Base-by-base conservation (phyloP, 2,113 vertebrate genomes). In the Pyrgilauda ruficollis region DNA sequence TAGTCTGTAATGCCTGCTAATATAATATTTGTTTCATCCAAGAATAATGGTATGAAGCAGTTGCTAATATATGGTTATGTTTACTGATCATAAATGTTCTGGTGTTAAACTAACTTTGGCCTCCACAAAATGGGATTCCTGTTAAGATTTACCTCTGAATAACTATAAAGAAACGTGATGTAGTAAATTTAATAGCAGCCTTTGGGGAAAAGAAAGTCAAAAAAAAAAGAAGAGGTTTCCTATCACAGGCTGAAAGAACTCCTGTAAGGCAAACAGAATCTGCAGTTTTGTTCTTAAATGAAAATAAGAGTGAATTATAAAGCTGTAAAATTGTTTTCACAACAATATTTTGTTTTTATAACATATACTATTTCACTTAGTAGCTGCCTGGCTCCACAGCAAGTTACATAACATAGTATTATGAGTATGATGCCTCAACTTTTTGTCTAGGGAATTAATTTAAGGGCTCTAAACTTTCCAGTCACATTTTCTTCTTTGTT, bases 271-370 rank as follows among this genome's bases (percentile, higher is more conserved):
- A 97, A 94, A 85, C 59, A 70, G 88, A 93, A 95, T 89, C 70
- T 91, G 66, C 95, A 97, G 90, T 94, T 91, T 91, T 91, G 92
- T 92, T 94, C 94, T 76, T 79, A 96, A 95, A 94, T 93, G 90
- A 97, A 95, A 95, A 89, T 95, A 94, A 56, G 90, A 82, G 84
- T 91, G 74, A 93, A 96, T 95, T 96, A 89, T 84, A 75, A 84
- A 95, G 89, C 68, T 94, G 82, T 96, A 97, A 96, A 95, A 86
- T 73, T 88, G 70, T 96, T 96, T 96, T 96, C 93, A 81, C 73
- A 90, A 94, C 83, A 96, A 85, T 96, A 90, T 95, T 97, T 96
- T 96, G 83, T 79, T 96, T 95, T 97, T 96, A 95, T 89, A 96
- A 84, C 92, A 86, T 84, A 62, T 56, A 89, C 68, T 93, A 87